These are phyloP conservation scores for Pachypeltis micranthus DNA, from an alignment of 1,140 invertebrate genomes.

Conservation along the genomic window DNA sequence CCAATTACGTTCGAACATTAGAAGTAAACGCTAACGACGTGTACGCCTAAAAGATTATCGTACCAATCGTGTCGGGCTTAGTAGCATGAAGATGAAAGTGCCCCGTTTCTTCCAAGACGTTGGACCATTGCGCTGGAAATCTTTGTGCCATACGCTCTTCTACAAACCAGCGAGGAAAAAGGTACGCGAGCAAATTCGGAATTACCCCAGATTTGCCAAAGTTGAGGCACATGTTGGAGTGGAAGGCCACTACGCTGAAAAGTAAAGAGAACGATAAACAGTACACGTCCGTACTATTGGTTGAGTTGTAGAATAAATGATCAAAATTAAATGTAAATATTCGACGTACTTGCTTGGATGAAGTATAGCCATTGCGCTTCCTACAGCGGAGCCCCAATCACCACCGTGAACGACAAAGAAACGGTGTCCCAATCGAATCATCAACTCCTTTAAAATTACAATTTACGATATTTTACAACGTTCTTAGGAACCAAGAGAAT, in stretches of 20 bases:
- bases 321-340: no score
- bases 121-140: constrained; percentile 36
- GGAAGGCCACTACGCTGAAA: constrained; percentile 48
- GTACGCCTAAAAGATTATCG: no score
- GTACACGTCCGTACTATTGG: no score
- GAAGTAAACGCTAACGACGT: no score
- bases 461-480: no score
- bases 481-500: no score
- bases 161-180: constrained; percentile 45
- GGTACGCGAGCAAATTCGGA: constrained; percentile 41
- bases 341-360: constrained; percentile 47
- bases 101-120: constrained; percentile 54
- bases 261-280: constrained; percentile 17
- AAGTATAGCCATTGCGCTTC: constrained; percentile 44
- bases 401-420: constrained; percentile 76
- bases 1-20: no score
- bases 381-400: constrained; percentile 63
- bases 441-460: not conserved
- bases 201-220: constrained; percentile 34
- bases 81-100: constrained; percentile 77
- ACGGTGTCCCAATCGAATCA: constrained; percentile 51
- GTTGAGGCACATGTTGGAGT: constrained; percentile 49
- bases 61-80: constrained; percentile 83
- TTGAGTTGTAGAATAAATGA: no score
- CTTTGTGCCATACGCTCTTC: constrained; percentile 40